Base-by-base conservation (phyloP, 2,113 vertebrate genomes). In the Leucopsar rothschildi region DNA sequence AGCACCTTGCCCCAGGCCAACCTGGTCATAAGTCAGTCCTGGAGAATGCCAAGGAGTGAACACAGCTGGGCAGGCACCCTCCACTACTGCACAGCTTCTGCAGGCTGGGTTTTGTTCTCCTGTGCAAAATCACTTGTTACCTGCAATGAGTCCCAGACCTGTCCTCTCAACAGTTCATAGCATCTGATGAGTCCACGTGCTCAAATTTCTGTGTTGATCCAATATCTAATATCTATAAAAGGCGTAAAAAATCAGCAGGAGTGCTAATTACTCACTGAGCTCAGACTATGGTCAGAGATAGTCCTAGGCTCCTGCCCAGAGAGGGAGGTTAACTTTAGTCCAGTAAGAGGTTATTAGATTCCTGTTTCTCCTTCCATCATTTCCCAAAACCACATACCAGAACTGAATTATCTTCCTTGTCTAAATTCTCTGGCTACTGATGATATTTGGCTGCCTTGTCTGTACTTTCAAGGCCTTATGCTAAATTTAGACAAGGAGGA, bases 401-500 rank as follows among this genome's bases (percentile, higher is more conserved):
- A 92, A 76, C 59, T 31, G 42, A 88, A 20, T 76, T 84, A 49
- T 71, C 68, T 73, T 81, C 31, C n/a, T 69, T 81, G 29, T 88
- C 55, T 63, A 50, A 90, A 77, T 80, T 86, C 60, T 68, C 60
- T 77, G 76, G 63, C 28, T 82, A 17, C 70, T 57, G 44, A 18
- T 57, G 64, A 44, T 50, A 25, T 60, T 85, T 87, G 93, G 49
- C 69, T 89, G 81, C 61, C 23, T 72, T 57, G 45, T 82, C 65
- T 87, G 57, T 57, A 29, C 64, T 90, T 93, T 50, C 47, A 86
- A 83, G 39, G 23, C 69, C 12, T 55, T 69, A 21, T 33, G 31
- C 45, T 91, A 91, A 71, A 91, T 89, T 95, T 93, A 84, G 77
- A 49, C 18, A 37, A 71, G 57, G 44, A 95, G 56, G 78, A 64